A percentile compares a stretch with the other conserved stretches of the same genome.
phyloP scores from a whole-genome alignment of 2,113 vertebrate genomes.

The Theristicus caerulescens region DNA sequence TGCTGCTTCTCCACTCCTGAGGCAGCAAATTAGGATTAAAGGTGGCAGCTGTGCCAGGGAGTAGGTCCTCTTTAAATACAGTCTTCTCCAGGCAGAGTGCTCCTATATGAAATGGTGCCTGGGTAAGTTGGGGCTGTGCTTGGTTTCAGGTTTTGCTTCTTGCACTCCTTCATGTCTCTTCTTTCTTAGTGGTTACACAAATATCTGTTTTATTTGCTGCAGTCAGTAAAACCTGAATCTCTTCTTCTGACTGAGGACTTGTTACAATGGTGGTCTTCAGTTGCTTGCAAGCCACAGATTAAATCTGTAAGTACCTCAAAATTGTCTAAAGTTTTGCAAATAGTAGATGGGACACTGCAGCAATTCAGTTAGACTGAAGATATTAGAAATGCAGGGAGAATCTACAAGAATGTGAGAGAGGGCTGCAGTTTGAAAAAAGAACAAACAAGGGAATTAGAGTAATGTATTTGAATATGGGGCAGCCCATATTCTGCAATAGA shows the following conservation, averaged over 20 bases:
- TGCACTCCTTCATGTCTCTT: rapidly evolving
- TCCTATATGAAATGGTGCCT: rapidly evolving
- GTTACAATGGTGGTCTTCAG: not conserved
- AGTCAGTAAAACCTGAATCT: not conserved
- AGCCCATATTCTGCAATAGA: not conserved
- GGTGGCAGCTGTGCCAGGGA: not conserved
- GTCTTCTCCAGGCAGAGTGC: not conserved
- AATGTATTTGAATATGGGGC: not conserved
- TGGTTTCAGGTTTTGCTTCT: not conserved
- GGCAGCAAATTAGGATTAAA: not conserved
- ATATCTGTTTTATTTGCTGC: not conserved
- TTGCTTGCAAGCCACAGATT: not conserved
- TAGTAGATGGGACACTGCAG: not conserved
- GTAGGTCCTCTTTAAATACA: not conserved
- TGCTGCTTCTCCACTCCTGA: not conserved
- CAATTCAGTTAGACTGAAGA: not conserved
- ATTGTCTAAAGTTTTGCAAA: not conserved
- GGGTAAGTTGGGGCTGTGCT: rapidly evolving
- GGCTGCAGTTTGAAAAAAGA: not conserved
- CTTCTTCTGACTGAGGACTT: not conserved
- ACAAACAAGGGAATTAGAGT: not conserved
- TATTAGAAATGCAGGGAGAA: not conserved
- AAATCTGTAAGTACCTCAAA: not conserved
- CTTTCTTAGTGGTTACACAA: not conserved
- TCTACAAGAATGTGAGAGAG: too few relatives aligned